Conservation (phyloP, 2,113 vertebrate species). For the Lucifuga dentata region DNA sequence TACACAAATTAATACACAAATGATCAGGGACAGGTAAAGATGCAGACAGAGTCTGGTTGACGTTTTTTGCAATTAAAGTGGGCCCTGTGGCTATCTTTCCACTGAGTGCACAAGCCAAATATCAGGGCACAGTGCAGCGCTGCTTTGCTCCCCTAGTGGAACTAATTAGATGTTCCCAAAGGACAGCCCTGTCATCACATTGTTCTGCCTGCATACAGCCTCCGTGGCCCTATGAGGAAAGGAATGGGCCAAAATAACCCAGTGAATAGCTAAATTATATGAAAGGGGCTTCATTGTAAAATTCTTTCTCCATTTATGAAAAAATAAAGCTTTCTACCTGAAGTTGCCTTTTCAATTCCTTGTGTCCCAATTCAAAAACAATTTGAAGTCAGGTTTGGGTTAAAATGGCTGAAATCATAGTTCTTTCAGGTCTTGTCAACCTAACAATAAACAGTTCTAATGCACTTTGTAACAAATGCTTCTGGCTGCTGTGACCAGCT, state of each 20-base stretch:
- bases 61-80: constrained; percentile 82
- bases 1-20: too few species aligned
- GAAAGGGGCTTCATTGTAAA: constrained; percentile 34
- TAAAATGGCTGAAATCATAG: too few species aligned
- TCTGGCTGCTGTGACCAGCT: too few species aligned
- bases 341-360: too few species aligned
- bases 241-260: constrained; percentile 63
- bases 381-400: too few species aligned
- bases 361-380: too few species aligned
- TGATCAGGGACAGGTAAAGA: constrained; percentile 72
- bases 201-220: constrained; percentile 76
- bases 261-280: constrained; percentile 60
- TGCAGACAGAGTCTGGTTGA: constrained; percentile 73
- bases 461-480: too few species aligned
- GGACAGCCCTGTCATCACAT: constrained; percentile 81
- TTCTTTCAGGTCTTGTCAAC: too few species aligned
- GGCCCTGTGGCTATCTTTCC: constrained; percentile 77
- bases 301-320: constrained; percentile 11
- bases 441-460: too few species aligned
- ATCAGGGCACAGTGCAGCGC: constrained; percentile 74
- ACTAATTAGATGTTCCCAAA: constrained; percentile 83
- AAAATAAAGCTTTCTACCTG: too few species aligned
- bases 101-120: constrained; percentile 79
- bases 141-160: constrained; percentile 80
- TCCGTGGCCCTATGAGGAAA: constrained; percentile 60